Evolutionary conservation across 2,113 vertebrate species (phyloP).

Genomic region (Otocyon megalotis): DNA sequence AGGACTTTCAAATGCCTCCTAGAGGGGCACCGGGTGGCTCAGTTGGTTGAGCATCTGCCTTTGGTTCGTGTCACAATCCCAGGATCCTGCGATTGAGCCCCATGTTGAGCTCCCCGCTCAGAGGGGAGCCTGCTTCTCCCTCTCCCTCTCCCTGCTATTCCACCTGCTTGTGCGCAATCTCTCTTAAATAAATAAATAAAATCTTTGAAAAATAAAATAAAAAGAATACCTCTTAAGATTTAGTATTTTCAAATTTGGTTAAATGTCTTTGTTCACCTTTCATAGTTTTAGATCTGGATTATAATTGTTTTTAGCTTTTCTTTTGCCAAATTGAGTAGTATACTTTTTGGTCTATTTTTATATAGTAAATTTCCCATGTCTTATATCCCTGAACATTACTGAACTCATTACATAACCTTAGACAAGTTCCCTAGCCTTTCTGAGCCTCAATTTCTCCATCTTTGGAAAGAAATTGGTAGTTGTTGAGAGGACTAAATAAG

Average conservation of each 20-base stretch:
- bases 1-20: conserved; percentile 3
- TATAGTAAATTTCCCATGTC: not conserved
- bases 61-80: no score
- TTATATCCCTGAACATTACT: not conserved
- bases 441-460: not conserved
- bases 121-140: no score
- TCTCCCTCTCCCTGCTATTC: no score
- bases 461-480: not conserved
- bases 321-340: not conserved
- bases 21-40: no score
- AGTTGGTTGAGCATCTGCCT: no score
- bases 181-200: no score
- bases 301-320: not conserved
- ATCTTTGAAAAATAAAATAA: no score
- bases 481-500: conserved; percentile 28
- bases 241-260: conserved; percentile 41
- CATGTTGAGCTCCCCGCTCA: no score
- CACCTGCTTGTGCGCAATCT: no score
- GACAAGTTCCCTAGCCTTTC: not conserved
- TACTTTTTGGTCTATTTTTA: not conserved
- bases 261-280: not conserved
- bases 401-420: conserved; percentile 1
- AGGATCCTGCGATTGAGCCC: no score
- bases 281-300: not conserved
- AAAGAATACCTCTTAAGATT: not conserved